phyloP scores from a whole-genome alignment of 1,140 invertebrate species.

The Agraylea sexmaculata region DNA sequence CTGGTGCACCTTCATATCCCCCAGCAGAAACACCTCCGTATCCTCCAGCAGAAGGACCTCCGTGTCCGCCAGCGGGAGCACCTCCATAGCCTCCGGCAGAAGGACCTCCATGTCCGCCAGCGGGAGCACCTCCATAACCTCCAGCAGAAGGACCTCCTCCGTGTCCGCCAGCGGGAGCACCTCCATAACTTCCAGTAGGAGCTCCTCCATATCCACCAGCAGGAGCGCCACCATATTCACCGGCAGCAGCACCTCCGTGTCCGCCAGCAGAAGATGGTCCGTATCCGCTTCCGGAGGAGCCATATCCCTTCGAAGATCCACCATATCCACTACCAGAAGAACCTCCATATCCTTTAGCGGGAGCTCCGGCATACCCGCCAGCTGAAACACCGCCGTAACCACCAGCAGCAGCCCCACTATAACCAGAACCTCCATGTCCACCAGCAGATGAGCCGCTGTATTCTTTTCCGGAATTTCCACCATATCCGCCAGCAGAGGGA shows the following conservation, averaged over 20 bases:
- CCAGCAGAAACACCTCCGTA: conserved; percentile 18
- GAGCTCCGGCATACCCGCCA: no score
- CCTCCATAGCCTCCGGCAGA: conserved; percentile 22
- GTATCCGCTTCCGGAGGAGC: not conserved
- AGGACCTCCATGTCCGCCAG: conserved; percentile 1
- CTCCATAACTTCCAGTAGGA: not conserved
- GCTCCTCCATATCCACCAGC: conserved; percentile 10
- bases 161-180: conserved; percentile 18
- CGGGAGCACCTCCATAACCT: conserved; percentile 10
- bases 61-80: conserved; percentile 20
- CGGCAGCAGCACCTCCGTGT: conserved; percentile 1
- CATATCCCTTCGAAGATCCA: conserved; percentile 15
- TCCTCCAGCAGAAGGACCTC: no score
- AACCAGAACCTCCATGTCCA: no score
- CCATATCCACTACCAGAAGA: conserved; percentile 22
- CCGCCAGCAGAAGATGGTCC: conserved; percentile 2
- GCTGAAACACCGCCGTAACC: conserved; percentile 8
- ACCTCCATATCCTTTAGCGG: conserved; percentile 17
- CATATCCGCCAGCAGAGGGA: no score
- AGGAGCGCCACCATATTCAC: not conserved
- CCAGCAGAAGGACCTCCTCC: conserved; percentile 28
- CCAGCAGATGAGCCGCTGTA: no score
- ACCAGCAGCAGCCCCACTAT: no score
- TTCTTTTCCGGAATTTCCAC: no score
- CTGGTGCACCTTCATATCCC: conserved; percentile 15